Evolutionary conservation across 2,888 invertebrate genomes (phyloP).

Genomic region (Elysia crispata): DNA sequence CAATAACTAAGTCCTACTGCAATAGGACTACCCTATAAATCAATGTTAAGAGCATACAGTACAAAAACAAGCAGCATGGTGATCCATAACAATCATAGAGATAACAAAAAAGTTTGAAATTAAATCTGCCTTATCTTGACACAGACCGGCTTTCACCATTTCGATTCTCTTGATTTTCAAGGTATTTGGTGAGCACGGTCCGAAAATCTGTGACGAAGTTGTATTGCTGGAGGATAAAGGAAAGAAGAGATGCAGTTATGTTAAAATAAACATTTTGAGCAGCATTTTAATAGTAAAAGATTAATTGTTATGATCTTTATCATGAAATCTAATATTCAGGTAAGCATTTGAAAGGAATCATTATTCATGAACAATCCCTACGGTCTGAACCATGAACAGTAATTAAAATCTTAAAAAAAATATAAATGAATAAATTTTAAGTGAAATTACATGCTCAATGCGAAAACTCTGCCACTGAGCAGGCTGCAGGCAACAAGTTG

Average conservation of each 20-base stretch:
- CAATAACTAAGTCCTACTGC: too few relatives aligned
- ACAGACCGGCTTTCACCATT: constrained; percentile 21
- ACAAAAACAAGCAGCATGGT: too few relatives aligned
- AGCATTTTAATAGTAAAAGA: neutral
- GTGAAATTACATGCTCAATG: too few relatives aligned
- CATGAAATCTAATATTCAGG: neutral
- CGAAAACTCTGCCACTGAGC: too few relatives aligned
- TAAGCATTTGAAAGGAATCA: neutral
- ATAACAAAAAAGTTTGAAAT: too few relatives aligned
- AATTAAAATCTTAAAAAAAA: neutral
- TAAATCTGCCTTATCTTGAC: constrained; percentile 13
- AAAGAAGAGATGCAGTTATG: neutral
- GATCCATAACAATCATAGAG: too few relatives aligned
- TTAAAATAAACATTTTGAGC: neutral
- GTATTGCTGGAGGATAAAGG: constrained; percentile 32
- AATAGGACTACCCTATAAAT: too few relatives aligned
- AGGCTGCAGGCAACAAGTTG: too few relatives aligned
- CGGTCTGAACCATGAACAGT: neutral
- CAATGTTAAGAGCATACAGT: too few relatives aligned
- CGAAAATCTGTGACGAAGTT: constrained; percentile 39
- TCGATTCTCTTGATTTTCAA: neutral
- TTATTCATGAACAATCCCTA: neutral
- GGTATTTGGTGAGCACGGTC: neutral
- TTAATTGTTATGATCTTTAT: too few relatives aligned
- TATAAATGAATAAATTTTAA: too few relatives aligned